Base-by-base conservation (phyloP, 2,113 vertebrate genomes). In the Sylvietta virens region DNA sequence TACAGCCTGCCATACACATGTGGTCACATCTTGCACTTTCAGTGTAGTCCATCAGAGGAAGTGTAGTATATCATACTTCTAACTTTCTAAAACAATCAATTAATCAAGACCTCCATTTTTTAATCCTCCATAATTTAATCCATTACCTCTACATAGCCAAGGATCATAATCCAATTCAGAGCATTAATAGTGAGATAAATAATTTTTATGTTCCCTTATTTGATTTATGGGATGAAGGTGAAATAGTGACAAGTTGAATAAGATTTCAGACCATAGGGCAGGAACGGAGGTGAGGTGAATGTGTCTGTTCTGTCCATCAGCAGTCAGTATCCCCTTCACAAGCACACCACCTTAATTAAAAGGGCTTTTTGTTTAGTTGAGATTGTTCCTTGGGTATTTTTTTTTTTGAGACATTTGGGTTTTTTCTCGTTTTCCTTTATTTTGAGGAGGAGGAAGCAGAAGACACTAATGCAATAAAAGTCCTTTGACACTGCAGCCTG, bases 361-460 rank as follows among this genome's bases (percentile, higher is more conserved):
- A 44, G 13, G 4, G 1, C 1, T 7, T 30, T 71, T 77, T 8
- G 5, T 58, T 67, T 53, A 6, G 10, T 31, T 42, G 26, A 1
- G 3, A 1, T 26, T 66, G 9, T 48, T 37, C 4, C 11, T 40
- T 33, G 7, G 7, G 11, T 50, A 3, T 13, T 65, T 45, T 24
- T 31, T 47, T 53, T 39, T 45, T 27, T 13, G 13, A 37, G 44
- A 33, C 4, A 1, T n/a, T 83, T 11, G 6, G 3, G 1, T 1
- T 67, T 47, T n/a, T 1, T 5, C 47, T 58, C 26, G 2, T n/a
- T 45, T 28, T 33, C 3, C 24, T 31, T 50, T 45, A 18, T 57
- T 64, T 23, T 44, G 26, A 64, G 40, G 21, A 42, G 7, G 2
- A 7, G 5, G 4, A 57, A 78, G 9, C 1, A 42, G 26, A 71